Base-by-base conservation (phyloP, 92 coral and sea anemone genomes). In the Palythoa grandis region DNA sequence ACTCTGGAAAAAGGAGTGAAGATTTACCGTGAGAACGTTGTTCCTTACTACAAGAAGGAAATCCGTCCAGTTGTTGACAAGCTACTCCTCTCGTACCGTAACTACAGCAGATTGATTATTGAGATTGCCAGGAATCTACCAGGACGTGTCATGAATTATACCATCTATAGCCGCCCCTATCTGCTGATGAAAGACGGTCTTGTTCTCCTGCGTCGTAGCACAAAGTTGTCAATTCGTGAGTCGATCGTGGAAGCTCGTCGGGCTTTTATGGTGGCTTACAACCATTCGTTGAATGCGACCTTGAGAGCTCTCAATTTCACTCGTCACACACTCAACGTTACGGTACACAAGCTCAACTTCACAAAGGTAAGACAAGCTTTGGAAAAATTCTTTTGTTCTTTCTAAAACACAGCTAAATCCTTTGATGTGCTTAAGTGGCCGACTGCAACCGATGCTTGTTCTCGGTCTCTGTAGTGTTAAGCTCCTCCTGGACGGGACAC, bases 141-240 rank as follows among this genome's bases (percentile, higher is more conserved):
- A 10, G 20, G 56, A 40, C 84, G 50, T 11, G 92, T 88, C 15
- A 35, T 90, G 84, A 87, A 90, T 38, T 57, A 74, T 22, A 82
- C 92, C 82, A 57, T 91, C 29, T 71, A 79, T 58, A 88, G 95
- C 78, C 79, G 86, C 24, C 90, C 93, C 0, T 94, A 88, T 86
- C 86, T 83, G 35, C 78, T 91, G 29, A 72, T 84, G 56, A 68
- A 69, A 56, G 86, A 91, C 66, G 85, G 86, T 58, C 77, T 77
- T 43, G 71, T 71, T 23, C 66, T 84, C 83, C 88, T 94, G 40
- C 98, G 94, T 35, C 85, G 71, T 53, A 84, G 89, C 11, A 89
- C 92, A 67, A 94, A 94, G 83, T 68, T 91, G 92, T 92, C 94
- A 38, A 86, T 93, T 78, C 94, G 94, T 40, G 90, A 92, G 50